A percentile compares a stretch with the other conserved stretches of the same genome.
Conservation (phyloP, 2,797 vertebrate species). For the Cottoperca gobio region DNA sequence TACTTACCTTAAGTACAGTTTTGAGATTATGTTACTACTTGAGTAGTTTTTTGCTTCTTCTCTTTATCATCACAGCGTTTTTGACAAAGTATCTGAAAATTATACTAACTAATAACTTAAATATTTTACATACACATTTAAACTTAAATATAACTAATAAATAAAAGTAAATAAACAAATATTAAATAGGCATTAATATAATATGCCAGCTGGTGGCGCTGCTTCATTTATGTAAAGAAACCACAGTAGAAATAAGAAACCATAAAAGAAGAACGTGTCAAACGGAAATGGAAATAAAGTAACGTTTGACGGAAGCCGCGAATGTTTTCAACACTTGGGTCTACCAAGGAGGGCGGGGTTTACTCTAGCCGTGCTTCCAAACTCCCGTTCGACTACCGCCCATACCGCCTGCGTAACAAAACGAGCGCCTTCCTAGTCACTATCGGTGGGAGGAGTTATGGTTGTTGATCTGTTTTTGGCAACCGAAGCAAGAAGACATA, state of each 20-base stretch:
- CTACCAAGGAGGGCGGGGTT: slow-evolving; percentile 47
- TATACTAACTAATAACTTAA: too few species aligned
- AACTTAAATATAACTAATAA: too few species aligned
- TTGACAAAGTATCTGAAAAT: too few species aligned
- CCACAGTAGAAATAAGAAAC: background rate
- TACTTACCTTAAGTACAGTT: background rate
- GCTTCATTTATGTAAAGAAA: background rate
- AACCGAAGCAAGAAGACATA: slow-evolving; percentile 10
- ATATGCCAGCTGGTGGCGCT: slow-evolving; percentile 36
- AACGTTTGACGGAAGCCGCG: rapidly evolving
- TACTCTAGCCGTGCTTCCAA: rapidly evolving
- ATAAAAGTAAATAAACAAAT: too few species aligned
- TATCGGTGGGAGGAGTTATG: slow-evolving; percentile 17
- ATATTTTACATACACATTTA: too few species aligned
- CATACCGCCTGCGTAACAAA: background rate
- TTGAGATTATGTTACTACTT: background rate
- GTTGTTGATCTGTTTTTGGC: background rate
- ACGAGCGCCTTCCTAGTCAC: background rate
- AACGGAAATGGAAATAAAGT: slow-evolving; percentile 45
- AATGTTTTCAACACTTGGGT: background rate
- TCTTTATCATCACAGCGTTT: background rate
- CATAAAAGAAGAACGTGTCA: background rate
- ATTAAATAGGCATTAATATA: too few species aligned
- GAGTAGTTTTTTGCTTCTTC: background rate
- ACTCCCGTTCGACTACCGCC: rapidly evolving